Evolutionary conservation across 2,888 invertebrate species (phyloP).

Genomic region (Phlogophora meticulosa): DNA sequence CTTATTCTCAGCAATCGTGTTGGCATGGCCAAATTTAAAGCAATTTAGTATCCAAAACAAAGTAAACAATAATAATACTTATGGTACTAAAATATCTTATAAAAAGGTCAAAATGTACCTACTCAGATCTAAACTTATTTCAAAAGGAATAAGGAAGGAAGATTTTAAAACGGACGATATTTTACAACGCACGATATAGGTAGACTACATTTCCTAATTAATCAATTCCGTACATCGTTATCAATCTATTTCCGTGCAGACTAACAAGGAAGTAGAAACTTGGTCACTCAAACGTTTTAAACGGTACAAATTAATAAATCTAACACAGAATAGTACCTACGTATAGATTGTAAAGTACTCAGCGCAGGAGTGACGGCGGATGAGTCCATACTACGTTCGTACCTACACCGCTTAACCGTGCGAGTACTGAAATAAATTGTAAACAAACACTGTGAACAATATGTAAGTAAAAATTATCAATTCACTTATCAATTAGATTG

Average conservation of each 20-base stretch:
- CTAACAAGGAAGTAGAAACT: slow-evolving; percentile 58
- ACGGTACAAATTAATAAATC: slow-evolving; percentile 44
- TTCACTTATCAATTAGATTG: not conserved
- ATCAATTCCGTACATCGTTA: slow-evolving; percentile 58
- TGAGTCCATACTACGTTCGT: not conserved
- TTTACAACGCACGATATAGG: slow-evolving; percentile 19
- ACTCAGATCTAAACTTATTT: slow-evolving; percentile 6
- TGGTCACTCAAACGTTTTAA: slow-evolving; percentile 45
- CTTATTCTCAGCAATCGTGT: no score
- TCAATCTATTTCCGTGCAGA: slow-evolving; percentile 56
- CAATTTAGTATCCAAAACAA: not conserved
- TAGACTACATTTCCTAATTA: slow-evolving; percentile 41
- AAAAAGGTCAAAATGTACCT: not conserved
- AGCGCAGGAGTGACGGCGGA: slow-evolving; percentile 1
- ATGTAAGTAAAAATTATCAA: not conserved
- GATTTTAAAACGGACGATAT: slow-evolving; percentile 15
- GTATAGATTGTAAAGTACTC: not conserved
- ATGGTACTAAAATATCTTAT: slow-evolving; percentile 2
- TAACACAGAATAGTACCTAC: slow-evolving; percentile 17
- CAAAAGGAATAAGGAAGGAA: slow-evolving; percentile 29
- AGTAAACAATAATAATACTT: not conserved
- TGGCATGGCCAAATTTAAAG: not conserved
- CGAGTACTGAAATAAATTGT: slow-evolving; percentile 1
- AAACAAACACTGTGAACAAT: slow-evolving; percentile 11
- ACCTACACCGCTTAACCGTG: slow-evolving; percentile 6